phyloP scores from a whole-genome alignment of 2,888 invertebrate genomes.

The Dasysyrphus albostriatus region DNA sequence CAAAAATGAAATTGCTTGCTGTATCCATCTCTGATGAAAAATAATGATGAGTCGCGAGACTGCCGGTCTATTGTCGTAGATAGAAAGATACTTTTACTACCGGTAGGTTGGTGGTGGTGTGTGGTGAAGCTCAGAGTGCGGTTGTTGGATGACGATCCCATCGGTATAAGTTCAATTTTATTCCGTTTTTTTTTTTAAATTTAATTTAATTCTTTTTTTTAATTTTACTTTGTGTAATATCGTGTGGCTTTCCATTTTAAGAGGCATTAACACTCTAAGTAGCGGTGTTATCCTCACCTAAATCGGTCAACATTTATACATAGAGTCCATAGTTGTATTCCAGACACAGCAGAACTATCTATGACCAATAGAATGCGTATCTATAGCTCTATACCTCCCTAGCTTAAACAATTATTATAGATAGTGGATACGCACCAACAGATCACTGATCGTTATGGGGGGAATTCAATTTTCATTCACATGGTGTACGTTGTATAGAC shows the following conservation, averaged over 20 bases:
- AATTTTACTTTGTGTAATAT: constrained; percentile 2
- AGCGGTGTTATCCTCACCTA: constrained; percentile 55
- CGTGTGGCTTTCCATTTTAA: constrained; percentile 60
- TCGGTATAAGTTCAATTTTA: constrained; percentile 46
- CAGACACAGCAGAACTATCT: constrained; percentile 33
- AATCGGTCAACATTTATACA: constrained; percentile 27
- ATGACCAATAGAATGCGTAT: constrained; percentile 38
- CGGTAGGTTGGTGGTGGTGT: constrained; percentile 7
- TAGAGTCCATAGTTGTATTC: constrained; percentile 31
- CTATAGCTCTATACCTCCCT: background rate
- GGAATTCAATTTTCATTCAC: constrained; percentile 57
- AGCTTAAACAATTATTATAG: background rate
- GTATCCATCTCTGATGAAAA: constrained; percentile 47
- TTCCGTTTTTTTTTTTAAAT: constrained; percentile 39
- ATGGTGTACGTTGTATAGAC: constrained; percentile 38
- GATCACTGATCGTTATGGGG: background rate
- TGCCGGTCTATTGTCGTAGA: constrained; percentile 39
- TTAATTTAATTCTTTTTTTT: constrained; percentile 28
- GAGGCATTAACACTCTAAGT: constrained; percentile 29
- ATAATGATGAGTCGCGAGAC: constrained; percentile 50
- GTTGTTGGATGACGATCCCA: constrained; percentile 17
- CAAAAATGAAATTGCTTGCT: constrained; percentile 65
- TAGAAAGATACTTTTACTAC: constrained; percentile 24
- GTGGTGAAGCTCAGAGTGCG: constrained; percentile 18
- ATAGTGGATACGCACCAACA: constrained; percentile 22